Base-by-base conservation (phyloP, 2,113 vertebrate species). In the Arothron firmamentum region DNA sequence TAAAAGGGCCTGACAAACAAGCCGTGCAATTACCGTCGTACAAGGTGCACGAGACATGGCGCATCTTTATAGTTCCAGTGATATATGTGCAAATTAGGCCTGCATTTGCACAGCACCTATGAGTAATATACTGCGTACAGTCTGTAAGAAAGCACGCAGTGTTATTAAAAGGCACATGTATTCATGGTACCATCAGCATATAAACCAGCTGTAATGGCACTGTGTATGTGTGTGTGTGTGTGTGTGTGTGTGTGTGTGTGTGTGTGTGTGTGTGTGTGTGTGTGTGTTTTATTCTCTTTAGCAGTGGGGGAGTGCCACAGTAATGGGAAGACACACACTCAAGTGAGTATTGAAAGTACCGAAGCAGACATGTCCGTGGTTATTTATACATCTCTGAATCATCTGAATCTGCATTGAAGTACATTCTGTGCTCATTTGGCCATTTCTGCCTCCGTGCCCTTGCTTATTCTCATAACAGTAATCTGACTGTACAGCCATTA, bases 361-460 rank as follows among this genome's bases (percentile, higher is more conserved):
- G 72, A 83, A 74, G 62, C 59, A 75, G 61, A 82, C 68, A 85
- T 82, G 72, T 85, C 70, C 70, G 66, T 56, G 65, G 75, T 85
- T 38, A 38, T 38, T 38, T 38, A 38, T 38, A 38, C 11, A 62
- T 76, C 62, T 72, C 51, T 75, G 62, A 72, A 77, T 80, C 76
- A 74, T 74, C 61, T 77, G 59, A 77, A 64, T 79, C 70, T 66
- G 62, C 66, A 47, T 64, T 77, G 17, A 75, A 77, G 72, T 72
- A 65, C 59, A 23, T 60, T 61, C 50, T 48, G 49, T 68, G 58
- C 48, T 67, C 68, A 55, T 75, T 80, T 19, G 10, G 53, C 34
- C 1, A 38, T 59, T 52, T 52, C 19, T 59, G 43, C 14, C 16
- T 60, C 51, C 67, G 11, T 38, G 34, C 60, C 66, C 18, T 67